Base-by-base conservation (phyloP, 2,888 invertebrate genomes). In the Lasioglossum zephyrum region DNA sequence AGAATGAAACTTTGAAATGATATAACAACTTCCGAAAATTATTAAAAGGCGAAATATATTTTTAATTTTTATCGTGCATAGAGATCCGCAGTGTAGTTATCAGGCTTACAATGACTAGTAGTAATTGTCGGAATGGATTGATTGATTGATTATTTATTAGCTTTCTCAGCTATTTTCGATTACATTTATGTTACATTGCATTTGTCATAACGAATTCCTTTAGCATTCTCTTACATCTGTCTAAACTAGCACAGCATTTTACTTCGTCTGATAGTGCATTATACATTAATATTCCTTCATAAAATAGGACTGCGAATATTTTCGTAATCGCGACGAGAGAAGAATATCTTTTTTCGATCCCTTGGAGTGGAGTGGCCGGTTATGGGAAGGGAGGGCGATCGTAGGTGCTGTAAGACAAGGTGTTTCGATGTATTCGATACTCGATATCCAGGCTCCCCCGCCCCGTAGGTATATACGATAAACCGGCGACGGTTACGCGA, bases 401-500 rank as follows among this genome's bases (percentile, higher is more conserved):
- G 49, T 77, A 70, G 26, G 44, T 9, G 78, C n/a, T 13, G 73
- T 74, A 22, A 63, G 36, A 81, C 77, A 83, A 74, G 77, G 63
- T 66, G 76, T 81, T 76, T 36, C 70, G 18, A 60, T 66, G 72
- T 70, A 73, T 74, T 22, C 44, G 66, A 80, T 75, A 79, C 66
- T 79, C 79, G 80, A 83, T 81, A 77, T 73, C 70, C 73, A 63
- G n/a, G 44, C 70, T 76, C 70, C 73, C 73, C 77, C 63, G 73
- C 22, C 36, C 49, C 18, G 78, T 77, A 76, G 81, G 60, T 85
- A 77, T 47, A 69, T 31, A 80, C 73, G 87, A 88, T 82, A 86
- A 84, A 86, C 75, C 73, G 75, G 36, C 80, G 86, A 86, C 88
- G 82, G 88, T 89, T 88, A 81, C 69, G 81, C 80, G 84, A 89